These are phyloP conservation scores for Lithosia quadra DNA, from an alignment of 2,888 invertebrate genomes.

Conservation along the genomic window DNA sequence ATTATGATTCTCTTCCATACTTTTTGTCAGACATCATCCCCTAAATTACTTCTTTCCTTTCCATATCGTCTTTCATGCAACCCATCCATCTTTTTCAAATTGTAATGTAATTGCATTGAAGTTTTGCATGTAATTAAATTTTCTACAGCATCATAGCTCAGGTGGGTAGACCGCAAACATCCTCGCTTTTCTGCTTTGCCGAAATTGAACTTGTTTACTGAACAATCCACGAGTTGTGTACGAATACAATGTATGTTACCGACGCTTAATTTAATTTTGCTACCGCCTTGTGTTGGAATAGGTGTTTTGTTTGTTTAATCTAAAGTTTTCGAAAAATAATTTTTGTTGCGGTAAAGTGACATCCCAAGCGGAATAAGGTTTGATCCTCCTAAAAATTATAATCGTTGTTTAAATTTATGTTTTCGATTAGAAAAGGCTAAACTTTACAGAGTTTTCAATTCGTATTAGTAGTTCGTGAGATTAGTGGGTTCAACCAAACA, in stretches of 20 bases:
- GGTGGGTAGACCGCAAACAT: constrained; percentile 50
- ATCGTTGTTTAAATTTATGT: not conserved
- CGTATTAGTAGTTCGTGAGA: too few species aligned
- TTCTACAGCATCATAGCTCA: constrained; percentile 43
- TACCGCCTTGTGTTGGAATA: constrained; percentile 34
- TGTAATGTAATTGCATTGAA: constrained; percentile 24
- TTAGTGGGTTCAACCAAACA: too few species aligned
- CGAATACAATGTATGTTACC: constrained; percentile 39
- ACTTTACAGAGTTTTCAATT: too few species aligned
- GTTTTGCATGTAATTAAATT: constrained; percentile 42
- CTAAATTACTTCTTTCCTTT: not conserved
- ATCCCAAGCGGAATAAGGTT: too few species aligned
- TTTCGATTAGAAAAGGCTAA: too few species aligned
- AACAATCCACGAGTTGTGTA: constrained; percentile 45
- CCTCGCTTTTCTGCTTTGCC: constrained; percentile 38
- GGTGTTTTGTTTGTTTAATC: constrained; percentile 33
- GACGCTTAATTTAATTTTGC: constrained; percentile 46
- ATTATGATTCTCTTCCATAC: too few species aligned
- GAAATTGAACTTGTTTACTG: constrained; percentile 53
- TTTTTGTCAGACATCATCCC: too few species aligned
- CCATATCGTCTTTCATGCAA: not conserved
- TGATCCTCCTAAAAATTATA: not conserved
- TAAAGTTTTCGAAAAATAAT: constrained; percentile 12
- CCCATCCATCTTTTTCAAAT: not conserved
- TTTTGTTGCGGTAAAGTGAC: not conserved